Evolutionary conservation across 2,797 vertebrate species (phyloP), one percentile per base, ranked within the genome.

Genomic region (Sphenopsis melanotis): DNA sequence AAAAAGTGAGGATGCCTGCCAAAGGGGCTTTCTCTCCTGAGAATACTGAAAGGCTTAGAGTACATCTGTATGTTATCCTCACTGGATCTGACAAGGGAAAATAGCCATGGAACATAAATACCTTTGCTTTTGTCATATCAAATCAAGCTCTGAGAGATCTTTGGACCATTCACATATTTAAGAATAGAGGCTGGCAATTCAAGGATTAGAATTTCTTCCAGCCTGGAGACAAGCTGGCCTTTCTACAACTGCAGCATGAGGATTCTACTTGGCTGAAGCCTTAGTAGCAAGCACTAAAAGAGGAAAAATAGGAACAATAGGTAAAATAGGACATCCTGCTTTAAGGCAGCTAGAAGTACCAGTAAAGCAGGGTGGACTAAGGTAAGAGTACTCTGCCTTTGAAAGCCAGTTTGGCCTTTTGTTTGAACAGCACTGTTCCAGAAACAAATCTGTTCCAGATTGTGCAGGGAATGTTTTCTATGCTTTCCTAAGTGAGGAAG

Each of bases 1-100:
- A 74, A 89, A 85, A 82, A 83, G 47, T 27, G 52, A 87, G 68
- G 56, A 85, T 65, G 36, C 47, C 76, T 97, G 92, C 94, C 96
- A 96, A 94, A 86, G 85, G 65, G 32, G 61, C 69, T 72, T 93
- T 92, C 46, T 95, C 69, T 85, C 71, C 41, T 30, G 70, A 80
- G 79, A 90, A 55, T 64, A 70, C 50, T 50, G 57, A 72, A 84
- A 30, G 59, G 72, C 83, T 75, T 81, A 72, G 80, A 87, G 46
- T 89, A 68, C 65, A 91, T 92, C 89, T 90, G 53, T 79, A 29
- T 55, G 66, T 76, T 83, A 75, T 80, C 82, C 64, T 82, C 15
- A 30, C 65, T 56, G 60, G 19, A 55, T 74, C 84, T 82, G 76
- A 94, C 70, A 82, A 78, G 57, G 42, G 44, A 93, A 93, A 95